Percentiles rank a stretch among this genome's conserved stretches.
Evolutionary conservation across 2,888 invertebrate genomes (phyloP).

Genomic region (Idaea aversata): DNA sequence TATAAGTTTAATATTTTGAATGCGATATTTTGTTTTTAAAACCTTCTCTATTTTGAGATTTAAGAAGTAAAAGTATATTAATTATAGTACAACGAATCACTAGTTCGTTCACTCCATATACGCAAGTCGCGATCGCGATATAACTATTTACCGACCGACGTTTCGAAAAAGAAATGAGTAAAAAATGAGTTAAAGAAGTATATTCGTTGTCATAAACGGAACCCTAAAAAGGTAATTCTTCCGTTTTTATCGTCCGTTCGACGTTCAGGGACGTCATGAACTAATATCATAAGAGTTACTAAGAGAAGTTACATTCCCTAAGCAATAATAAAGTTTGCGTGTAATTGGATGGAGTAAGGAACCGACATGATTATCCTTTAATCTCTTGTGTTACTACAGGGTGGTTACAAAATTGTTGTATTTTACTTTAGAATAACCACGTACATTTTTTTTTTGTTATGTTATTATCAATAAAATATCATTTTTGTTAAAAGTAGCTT

Average conservation of each 20-base stretch:
- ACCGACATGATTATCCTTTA: background rate
- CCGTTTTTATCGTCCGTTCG: background rate
- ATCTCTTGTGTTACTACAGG: background rate
- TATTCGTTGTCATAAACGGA: background rate
- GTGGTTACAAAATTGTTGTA: background rate
- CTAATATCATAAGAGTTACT: background rate
- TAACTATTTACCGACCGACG: too few relatives aligned
- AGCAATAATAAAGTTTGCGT: background rate
- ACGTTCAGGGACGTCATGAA: background rate
- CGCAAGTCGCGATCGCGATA: too few relatives aligned
- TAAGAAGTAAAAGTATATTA: too few relatives aligned
- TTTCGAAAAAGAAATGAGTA: too few relatives aligned
- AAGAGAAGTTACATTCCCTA: background rate
- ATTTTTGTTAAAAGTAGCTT: too few relatives aligned
- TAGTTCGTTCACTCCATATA: too few relatives aligned
- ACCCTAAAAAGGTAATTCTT: background rate
- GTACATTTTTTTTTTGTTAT: background rate
- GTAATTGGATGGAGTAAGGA: background rate
- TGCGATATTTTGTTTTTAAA: too few relatives aligned
- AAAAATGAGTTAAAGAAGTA: too few relatives aligned
- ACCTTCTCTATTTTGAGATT: too few relatives aligned
- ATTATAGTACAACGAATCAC: too few relatives aligned
- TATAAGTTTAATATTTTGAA: too few relatives aligned
- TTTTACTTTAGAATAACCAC: background rate
- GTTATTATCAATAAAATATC: too few relatives aligned